Base-by-base conservation (phyloP, 2,797 vertebrate genomes). In the Gymnoscopelus microlampas region DNA sequence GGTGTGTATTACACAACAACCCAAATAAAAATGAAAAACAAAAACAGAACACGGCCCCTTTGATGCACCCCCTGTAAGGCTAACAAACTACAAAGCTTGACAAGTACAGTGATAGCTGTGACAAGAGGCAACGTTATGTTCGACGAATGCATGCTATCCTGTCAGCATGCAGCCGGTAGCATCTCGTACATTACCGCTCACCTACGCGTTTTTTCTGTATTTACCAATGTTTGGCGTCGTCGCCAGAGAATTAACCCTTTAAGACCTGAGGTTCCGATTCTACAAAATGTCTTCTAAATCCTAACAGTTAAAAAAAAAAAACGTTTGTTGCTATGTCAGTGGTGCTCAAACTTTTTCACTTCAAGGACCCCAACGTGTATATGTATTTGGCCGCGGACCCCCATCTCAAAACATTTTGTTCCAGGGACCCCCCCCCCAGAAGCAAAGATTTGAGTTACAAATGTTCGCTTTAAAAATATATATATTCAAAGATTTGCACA, bases 1-100 rank as follows among this genome's bases (percentile, higher is more conserved):
- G 77, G 77, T 74, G 77, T 74, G 32, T 71, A 54, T 68, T 77
- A 76, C 72, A 63, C 39, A 12, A 62, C 66, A 12, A 62, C 66
- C n/a, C 39, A 70, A 12, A 80, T 68, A 59, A 60, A 67, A 60
- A 66, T 60, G 15, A 58, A 66, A 73, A 26, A 2, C 6, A 60
- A 44, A 9, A 15, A 19, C 39, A 23, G 15, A 23, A 54, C 13
- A 29, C 26, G 5, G 32, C 35, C 5, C 5, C 39, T 44, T 54
- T 35, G 14, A 44, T 64, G 70, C 53, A 63, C 26, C n/a, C 26
- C n/a, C 14, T 51, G 13, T 15, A 53, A 11, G 8, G 6, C 64
- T 1, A 2, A 39, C 39, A 44, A 44, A 51, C 32, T 14, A 7
- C 49, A 23, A 59, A 24, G 32, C 49, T n/a, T 3, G 66, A 63